Percentiles rank a stretch among this genome's conserved stretches.
These are phyloP conservation scores for Phataginus tetradactyla DNA, from an alignment of 2,797 vertebrate genomes.

Conservation along the genomic window DNA sequence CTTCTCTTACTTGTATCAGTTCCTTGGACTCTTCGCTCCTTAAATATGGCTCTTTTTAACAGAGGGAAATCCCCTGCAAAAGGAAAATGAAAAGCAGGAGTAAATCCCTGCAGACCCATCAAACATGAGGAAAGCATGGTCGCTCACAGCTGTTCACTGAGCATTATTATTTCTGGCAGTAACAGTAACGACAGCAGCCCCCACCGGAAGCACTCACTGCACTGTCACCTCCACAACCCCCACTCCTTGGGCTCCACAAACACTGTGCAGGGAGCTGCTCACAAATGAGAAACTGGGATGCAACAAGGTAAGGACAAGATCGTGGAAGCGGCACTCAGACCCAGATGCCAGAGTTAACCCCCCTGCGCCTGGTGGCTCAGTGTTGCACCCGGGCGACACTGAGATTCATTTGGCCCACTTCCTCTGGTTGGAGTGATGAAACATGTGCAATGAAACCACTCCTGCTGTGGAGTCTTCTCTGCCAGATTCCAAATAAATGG, in stretches of 20 bases:
- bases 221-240: background rate
- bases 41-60: background rate
- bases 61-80: background rate
- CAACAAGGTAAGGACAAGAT: background rate
- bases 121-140: background rate
- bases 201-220: background rate
- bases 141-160: background rate
- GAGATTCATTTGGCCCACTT: background rate
- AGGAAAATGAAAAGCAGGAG: background rate
- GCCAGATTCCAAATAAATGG: background rate
- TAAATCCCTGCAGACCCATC: background rate
- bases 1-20: background rate
- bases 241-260: background rate
- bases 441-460: background rate
- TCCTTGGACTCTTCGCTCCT: background rate
- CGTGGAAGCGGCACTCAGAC: background rate
- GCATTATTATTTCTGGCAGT: background rate
- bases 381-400: background rate
- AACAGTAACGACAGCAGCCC: background rate
- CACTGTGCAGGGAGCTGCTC: background rate
- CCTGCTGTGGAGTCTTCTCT: background rate
- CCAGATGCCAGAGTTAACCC: background rate
- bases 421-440: background rate
- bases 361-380: background rate
- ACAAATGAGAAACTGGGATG: background rate